These are phyloP conservation scores for Eonycteris spelaea DNA, from an alignment of 2,113 vertebrate genomes.

Conservation along the genomic window DNA sequence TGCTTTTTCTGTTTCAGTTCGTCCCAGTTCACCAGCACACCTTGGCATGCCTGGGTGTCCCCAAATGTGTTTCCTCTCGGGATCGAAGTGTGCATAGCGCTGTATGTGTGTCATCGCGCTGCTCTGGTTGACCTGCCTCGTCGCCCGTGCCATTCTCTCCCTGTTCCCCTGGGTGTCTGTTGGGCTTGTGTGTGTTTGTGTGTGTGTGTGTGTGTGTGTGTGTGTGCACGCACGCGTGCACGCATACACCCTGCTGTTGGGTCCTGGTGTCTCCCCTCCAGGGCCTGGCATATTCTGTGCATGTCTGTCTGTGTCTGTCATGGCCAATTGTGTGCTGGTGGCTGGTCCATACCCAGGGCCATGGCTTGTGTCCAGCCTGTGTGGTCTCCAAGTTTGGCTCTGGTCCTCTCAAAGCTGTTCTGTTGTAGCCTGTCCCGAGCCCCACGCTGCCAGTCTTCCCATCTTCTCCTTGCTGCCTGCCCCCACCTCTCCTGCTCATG, in stretches of 20 bases:
- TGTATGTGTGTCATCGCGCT: background rate
- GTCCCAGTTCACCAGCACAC: background rate
- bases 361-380: constrained; percentile 53
- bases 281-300: constrained; percentile 36
- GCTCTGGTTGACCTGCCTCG: background rate
- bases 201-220: background rate
- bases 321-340: background rate
- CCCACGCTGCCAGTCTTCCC: constrained; percentile 67
- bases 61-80: background rate
- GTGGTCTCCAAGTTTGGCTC: constrained; percentile 46
- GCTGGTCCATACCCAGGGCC: background rate
- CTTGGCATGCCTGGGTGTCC: background rate
- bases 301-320: constrained; percentile 45
- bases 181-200: fast-evolving
- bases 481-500: constrained; percentile 55
- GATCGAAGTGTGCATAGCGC: background rate
- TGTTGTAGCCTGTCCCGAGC: constrained; percentile 64
- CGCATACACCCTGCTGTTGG: background rate
- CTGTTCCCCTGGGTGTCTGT: background rate
- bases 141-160: background rate
- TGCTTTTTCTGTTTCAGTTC: background rate
- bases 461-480: constrained; percentile 79
- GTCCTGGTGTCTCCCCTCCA: background rate
- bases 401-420: constrained; percentile 45
- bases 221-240: background rate